phyloP scores from a whole-genome alignment of 30 jellyfish, hydroid and myxozoan genomes.

The Phacellophora camtschatica region DNA sequence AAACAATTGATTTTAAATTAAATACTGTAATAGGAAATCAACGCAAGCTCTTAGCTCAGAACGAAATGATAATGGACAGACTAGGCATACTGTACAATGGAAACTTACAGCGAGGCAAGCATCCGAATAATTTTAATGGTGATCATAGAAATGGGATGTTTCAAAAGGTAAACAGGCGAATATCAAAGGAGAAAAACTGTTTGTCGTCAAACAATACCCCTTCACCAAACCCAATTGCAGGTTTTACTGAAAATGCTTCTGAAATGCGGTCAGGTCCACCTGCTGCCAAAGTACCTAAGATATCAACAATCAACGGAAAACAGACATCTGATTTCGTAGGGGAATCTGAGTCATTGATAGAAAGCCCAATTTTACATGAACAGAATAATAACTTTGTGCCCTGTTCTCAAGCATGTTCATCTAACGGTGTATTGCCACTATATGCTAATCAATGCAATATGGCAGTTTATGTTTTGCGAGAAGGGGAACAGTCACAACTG shows the following conservation, averaged over 20 bases:
- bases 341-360: neutral
- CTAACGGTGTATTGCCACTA: neutral
- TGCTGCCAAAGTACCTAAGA: neutral
- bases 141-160: neutral
- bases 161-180: neutral
- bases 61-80: conserved; percentile 6
- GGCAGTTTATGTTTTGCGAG: conserved; percentile 46
- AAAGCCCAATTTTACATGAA: neutral
- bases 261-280: neutral
- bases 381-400: neutral
- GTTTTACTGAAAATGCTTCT: neutral
- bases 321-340: neutral
- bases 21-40: conserved; percentile 22
- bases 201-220: neutral
- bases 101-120: conserved; percentile 11
- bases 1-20: conserved; percentile 16
- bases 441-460: conserved; percentile 27
- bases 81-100: neutral
- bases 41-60: conserved; percentile 11
- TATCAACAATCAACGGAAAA: too few relatives aligned
- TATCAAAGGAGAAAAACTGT: neutral
- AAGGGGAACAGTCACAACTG: conserved; percentile 23
- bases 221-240: neutral
- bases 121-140: neutral
- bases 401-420: neutral